Base-by-base conservation (phyloP, 1,140 invertebrate species). In the Drosophila virilis region DNA sequence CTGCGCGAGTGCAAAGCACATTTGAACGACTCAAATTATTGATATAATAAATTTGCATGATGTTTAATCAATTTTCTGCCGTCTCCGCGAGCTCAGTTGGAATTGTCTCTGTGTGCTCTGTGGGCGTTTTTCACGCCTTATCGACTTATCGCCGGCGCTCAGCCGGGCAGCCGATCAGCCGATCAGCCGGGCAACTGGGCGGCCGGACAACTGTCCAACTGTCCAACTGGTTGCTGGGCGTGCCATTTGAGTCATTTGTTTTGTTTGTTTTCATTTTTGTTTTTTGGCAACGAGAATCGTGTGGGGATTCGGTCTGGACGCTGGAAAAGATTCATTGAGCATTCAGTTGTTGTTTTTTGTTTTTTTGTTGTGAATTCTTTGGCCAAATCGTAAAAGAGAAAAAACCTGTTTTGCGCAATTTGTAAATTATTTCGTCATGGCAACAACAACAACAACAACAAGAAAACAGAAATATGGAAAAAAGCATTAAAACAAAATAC, bases 361-460 rank as follows among this genome's bases (percentile, higher is more conserved):
- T 35, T 61, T 60, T 46, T 57, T 55, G 17, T 37, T 76, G 62
- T 37, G 32, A 59, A 42, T 65, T 54, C 48, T 45, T 42, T 45
- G 33, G 51, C 33, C 33, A 54, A 8, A 35, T 28, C 40, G 57
- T 38, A 48, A 61, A 28, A 28, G 66, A 55, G 17, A 17, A 61
- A 70, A 58, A 83, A 82, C 80, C 80, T 52, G 80, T 83, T 83
- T 81, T 74, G 74, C 76, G 70, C 80, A 84, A 83, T 83, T 83
- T 84, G 80, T 83, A 83, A 83, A 83, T 84, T 79, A 69, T 83
- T 83, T 78, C 83, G 80, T 81, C 79, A 78, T 78, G 60, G 46
- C 43, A 60, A 33, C 32, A 54, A 52, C 7, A 68, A 68, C 17
- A 64, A 6, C 35, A 46, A 17, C 33, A 65, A 13, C 17, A 17